These are phyloP conservation scores for Steatocranus sp. DNA, from an alignment of 2,797 vertebrate genomes.

Conservation along the genomic window DNA sequence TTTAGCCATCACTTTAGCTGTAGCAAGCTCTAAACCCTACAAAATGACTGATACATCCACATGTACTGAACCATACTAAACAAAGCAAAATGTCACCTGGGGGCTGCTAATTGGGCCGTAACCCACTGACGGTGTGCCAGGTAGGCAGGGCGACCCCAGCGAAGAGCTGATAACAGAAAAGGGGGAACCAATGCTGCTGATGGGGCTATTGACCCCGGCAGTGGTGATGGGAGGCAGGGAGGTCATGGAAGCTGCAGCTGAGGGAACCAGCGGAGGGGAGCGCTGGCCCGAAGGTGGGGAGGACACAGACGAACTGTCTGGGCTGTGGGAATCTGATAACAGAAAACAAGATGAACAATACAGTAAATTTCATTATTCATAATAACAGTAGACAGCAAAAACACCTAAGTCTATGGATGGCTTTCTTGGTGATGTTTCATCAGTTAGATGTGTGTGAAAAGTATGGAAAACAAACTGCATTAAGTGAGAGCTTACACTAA, in stretches of 20 bases:
- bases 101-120: slow-evolving; percentile 93
- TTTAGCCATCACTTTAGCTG: neutral
- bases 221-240: slow-evolving; percentile 70
- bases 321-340: slow-evolving; percentile 83
- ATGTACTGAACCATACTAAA: neutral
- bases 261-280: slow-evolving; percentile 72
- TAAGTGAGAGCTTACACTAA: neutral
- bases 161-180: slow-evolving; percentile 93
- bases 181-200: slow-evolving; percentile 86
- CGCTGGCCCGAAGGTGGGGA: slow-evolving; percentile 79
- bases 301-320: slow-evolving; percentile 87
- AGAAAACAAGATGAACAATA: neutral
- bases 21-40: neutral
- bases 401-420: accelerated
- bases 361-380: neutral
- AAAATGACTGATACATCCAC: neutral
- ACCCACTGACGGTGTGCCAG: slow-evolving; percentile 85
- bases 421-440: neutral
- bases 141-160: slow-evolving; percentile 86
- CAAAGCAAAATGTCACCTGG: slow-evolving; percentile 54
- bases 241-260: slow-evolving; percentile 73
- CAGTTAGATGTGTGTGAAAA: neutral
- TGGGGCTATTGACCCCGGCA: slow-evolving; percentile 76
- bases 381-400: neutral
- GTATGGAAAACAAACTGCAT: neutral